A percentile compares a stretch with the other conserved stretches of the same genome.
These are phyloP conservation scores for Eubasilissa regina DNA, from an alignment of 1,140 invertebrate genomes.

Conservation along the genomic window DNA sequence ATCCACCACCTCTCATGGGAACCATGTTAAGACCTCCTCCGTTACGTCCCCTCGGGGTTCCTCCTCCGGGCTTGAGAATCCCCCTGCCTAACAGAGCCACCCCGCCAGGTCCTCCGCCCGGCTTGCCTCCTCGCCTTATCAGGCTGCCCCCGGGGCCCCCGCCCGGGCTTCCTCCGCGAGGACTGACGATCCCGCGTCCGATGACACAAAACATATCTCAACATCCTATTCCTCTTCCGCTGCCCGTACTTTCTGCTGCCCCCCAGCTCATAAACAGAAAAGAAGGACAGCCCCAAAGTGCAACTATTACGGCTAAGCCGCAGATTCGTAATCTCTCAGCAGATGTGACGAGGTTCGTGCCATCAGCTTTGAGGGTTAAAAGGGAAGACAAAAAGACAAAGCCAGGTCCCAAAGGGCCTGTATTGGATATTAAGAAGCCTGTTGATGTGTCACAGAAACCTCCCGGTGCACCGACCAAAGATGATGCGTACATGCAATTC, in stretches of 20 bases:
- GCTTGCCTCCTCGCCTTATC: slow-evolving; percentile 69
- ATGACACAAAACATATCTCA: slow-evolving; percentile 74
- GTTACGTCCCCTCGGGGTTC: slow-evolving; percentile 65
- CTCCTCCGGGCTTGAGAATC: slow-evolving; percentile 63
- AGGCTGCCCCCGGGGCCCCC: slow-evolving; percentile 66
- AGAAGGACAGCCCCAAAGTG: slow-evolving; percentile 76
- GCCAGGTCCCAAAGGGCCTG: slow-evolving; percentile 65
- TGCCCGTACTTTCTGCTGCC: slow-evolving; percentile 83
- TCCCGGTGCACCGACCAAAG: slow-evolving; percentile 84
- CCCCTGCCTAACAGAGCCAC: slow-evolving; percentile 67
- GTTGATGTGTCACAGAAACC: slow-evolving; percentile 50
- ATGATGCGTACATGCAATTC: slow-evolving; percentile 98
- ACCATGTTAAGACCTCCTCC: slow-evolving; percentile 78
- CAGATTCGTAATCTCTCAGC: slow-evolving; percentile 95
- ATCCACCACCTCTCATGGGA: slow-evolving; percentile 63
- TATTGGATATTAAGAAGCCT: slow-evolving; percentile 64
- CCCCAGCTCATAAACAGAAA: slow-evolving; percentile 85
- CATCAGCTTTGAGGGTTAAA: slow-evolving; percentile 92
- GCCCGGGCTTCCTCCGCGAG: slow-evolving; percentile 72
- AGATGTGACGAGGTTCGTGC: slow-evolving; percentile 96
- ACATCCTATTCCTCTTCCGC: slow-evolving; percentile 75
- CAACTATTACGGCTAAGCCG: slow-evolving; percentile 94
- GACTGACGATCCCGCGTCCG: slow-evolving; percentile 66
- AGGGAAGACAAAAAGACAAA: slow-evolving; percentile 81
- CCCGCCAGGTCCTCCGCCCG: slow-evolving; percentile 81